Evolutionary conservation across 2,797 vertebrate genomes (phyloP).

Genomic region (Botia almorhae): DNA sequence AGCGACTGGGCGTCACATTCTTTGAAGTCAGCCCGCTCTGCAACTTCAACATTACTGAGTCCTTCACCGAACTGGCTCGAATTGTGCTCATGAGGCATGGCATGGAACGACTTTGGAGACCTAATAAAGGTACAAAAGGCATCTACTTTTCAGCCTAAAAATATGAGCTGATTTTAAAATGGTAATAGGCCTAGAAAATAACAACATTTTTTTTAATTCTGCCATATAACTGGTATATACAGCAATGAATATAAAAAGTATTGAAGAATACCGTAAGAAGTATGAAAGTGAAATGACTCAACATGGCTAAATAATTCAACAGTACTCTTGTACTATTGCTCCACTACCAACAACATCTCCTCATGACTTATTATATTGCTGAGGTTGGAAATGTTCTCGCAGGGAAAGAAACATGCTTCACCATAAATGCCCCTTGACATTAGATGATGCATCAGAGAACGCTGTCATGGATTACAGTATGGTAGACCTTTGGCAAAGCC

Average conservation of each 20-base stretch:
- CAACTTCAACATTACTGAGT: too few species aligned
- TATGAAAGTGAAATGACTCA: neutral
- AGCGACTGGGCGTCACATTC: slow-evolving; percentile 86
- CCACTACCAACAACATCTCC: slow-evolving; percentile 31
- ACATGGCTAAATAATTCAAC: neutral
- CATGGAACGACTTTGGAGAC: slow-evolving; percentile 88
- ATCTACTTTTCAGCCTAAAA: neutral
- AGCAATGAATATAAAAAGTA: too few species aligned
- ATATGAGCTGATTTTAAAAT: neutral
- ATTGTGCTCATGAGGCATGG: too few species aligned
- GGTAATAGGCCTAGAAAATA: too few species aligned
- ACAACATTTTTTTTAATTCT: too few species aligned
- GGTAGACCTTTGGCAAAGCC: neutral
- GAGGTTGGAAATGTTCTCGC: slow-evolving; percentile 29
- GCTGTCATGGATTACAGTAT: slow-evolving; percentile 4
- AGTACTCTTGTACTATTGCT: neutral
- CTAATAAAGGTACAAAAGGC: slow-evolving; percentile 80
- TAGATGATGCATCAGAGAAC: slow-evolving; percentile 16
- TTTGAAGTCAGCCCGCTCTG: slow-evolving; percentile 91
- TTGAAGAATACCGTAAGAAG: too few species aligned
- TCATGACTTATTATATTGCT: slow-evolving; percentile 18
- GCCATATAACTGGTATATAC: too few species aligned
- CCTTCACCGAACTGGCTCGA: too few species aligned
- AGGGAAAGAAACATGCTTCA: slow-evolving; percentile 11
- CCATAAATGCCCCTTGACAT: slow-evolving; percentile 19